Evolutionary conservation across 1,140 invertebrate species (phyloP).

Genomic region (Nymphalis io): DNA sequence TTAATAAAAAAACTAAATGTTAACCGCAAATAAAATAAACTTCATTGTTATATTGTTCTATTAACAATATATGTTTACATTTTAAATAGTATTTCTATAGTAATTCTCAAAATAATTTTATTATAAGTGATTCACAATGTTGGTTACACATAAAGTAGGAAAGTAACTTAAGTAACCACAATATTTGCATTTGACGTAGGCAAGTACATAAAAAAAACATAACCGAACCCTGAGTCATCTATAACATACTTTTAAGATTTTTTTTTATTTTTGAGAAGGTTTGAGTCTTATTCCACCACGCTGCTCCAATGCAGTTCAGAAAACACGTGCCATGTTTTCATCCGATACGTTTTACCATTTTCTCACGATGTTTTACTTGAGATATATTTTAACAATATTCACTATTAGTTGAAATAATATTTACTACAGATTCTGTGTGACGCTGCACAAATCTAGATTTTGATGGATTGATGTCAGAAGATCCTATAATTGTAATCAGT

Average conservation of each 20-base stretch:
- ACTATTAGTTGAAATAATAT: too few species aligned
- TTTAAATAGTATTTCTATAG: not conserved
- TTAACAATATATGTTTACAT: too few species aligned
- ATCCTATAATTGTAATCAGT: slow-evolving; percentile 24
- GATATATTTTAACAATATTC: too few species aligned
- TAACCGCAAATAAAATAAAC: too few species aligned
- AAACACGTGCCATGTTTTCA: too few species aligned
- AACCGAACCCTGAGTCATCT: not conserved
- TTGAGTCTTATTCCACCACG: not conserved
- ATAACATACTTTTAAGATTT: not conserved
- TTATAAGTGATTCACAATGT: slow-evolving; percentile 1
- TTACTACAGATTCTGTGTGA: too few species aligned
- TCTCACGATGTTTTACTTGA: too few species aligned
- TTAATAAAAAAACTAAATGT: too few species aligned
- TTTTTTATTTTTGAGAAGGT: not conserved
- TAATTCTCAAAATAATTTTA: not conserved
- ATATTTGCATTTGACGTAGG: not conserved
- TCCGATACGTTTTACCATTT: too few species aligned
- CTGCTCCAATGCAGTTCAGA: too few species aligned
- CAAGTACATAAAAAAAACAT: not conserved
- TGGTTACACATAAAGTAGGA: slow-evolving; percentile 3
- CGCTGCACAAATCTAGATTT: not conserved
- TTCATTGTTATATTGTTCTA: too few species aligned
- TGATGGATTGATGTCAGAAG: not conserved
- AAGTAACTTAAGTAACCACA: slow-evolving; percentile 7